A percentile compares a stretch with the other conserved stretches of the same genome.
Conservation (phyloP, 2,113 vertebrate genomes). For the Xiphias gladius region DNA sequence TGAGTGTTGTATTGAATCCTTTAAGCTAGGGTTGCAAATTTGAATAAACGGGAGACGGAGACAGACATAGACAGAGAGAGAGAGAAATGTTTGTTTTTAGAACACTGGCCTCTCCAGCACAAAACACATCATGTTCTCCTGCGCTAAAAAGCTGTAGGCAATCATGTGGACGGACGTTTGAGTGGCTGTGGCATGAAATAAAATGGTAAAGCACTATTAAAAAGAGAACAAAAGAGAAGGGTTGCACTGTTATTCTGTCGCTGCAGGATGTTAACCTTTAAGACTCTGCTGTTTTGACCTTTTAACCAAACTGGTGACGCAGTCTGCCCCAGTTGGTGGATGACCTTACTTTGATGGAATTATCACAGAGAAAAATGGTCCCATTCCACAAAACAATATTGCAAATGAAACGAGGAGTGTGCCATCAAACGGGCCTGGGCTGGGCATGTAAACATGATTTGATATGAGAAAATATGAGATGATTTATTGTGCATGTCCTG, state of each 20-base stretch:
- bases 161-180: conserved; percentile 33
- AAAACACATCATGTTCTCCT: conserved; percentile 14
- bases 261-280: conserved; percentile 80
- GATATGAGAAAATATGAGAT: conserved; percentile 30
- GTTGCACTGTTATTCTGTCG: conserved; percentile 34
- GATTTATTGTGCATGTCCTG: conserved; percentile 31
- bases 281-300: conserved; percentile 77
- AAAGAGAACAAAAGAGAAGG: conserved; percentile 40
- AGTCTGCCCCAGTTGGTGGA: conserved; percentile 66
- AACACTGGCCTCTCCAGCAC: conserved; percentile 47
- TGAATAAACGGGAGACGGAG: conserved; percentile 59
- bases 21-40: conserved; percentile 52
- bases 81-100: conserved; percentile 53
- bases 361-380: conserved; percentile 71
- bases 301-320: conserved; percentile 76
- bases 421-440: conserved; percentile 27
- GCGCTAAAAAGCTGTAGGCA: conserved; percentile 35
- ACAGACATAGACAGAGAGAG: conserved; percentile 1
- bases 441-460: conserved; percentile 1
- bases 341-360: conserved; percentile 84
- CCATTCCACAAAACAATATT: conserved; percentile 52
- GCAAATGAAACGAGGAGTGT: conserved; percentile 21
- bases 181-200: conserved; percentile 26
- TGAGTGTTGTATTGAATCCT: conserved; percentile 63
- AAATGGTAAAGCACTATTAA: conserved; percentile 50